These are phyloP conservation scores for Anthophora plumipes DNA, from an alignment of 2,888 invertebrate genomes.

Conservation along the genomic window DNA sequence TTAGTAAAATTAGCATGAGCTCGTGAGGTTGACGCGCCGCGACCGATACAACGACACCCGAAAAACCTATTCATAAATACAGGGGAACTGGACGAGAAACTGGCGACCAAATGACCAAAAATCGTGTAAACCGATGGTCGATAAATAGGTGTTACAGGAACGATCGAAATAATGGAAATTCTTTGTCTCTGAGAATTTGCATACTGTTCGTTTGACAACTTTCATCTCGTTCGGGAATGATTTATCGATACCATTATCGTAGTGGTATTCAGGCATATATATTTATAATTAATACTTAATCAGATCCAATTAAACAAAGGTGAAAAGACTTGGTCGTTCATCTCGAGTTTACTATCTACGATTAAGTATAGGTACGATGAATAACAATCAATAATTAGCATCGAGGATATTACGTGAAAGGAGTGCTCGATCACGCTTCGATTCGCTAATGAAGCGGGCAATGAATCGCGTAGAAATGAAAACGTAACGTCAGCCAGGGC, in stretches of 20 bases:
- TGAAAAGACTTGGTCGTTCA: no score
- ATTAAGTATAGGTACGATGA: not conserved
- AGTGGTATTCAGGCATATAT: no score
- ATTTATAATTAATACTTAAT: no score
- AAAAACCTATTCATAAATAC: constrained; percentile 42
- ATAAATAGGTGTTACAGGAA: not conserved
- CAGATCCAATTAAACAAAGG: no score
- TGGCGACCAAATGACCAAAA: not conserved
- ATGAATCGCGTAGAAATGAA: constrained; percentile 40
- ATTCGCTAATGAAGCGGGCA: not conserved
- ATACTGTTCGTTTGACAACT: no score
- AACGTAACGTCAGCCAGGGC: constrained; percentile 34
- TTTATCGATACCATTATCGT: no score
- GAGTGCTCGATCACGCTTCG: not conserved
- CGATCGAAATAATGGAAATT: not conserved
- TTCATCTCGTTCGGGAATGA: no score
- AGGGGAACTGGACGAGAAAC: not conserved
- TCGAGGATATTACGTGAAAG: not conserved
- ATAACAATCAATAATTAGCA: not conserved
- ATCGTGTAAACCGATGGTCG: not conserved
- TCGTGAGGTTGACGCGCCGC: not conserved
- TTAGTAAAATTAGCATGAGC: constrained; percentile 51
- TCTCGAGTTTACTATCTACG: not conserved
- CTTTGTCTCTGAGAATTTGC: no score
- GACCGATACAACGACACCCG: not conserved